Percentiles rank a stretch among this genome's conserved stretches.
Evolutionary conservation across 2,113 vertebrate species (phyloP).

Genomic region (Megaceryle torquata): DNA sequence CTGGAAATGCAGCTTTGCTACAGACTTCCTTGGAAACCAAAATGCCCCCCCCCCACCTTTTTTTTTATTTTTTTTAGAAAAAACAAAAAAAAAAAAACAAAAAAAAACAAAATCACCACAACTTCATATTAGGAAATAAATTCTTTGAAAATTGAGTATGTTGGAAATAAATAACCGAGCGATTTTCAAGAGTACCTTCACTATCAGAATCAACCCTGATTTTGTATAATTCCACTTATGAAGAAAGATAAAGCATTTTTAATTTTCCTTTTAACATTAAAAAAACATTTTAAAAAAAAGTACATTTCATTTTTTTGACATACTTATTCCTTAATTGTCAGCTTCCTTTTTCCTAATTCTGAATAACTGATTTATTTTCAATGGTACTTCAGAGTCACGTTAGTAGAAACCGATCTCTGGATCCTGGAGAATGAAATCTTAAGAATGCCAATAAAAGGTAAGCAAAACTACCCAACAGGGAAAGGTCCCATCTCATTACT

Average conservation of each 20-base stretch:
- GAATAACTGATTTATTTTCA: constrained; percentile 50
- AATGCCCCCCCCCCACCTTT: neutral
- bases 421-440: constrained; percentile 55
- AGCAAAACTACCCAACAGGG: constrained; percentile 20
- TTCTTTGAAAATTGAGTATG: neutral
- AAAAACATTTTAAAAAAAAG: neutral
- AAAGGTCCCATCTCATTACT: constrained; percentile 12
- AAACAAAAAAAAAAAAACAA: neutral
- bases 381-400: constrained; percentile 26
- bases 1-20: neutral
- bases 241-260: neutral
- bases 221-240: neutral
- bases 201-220: neutral
- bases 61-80: neutral
- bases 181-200: neutral
- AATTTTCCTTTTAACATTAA: neutral
- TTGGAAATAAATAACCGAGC: neutral
- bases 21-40: neutral
- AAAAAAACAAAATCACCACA: neutral
- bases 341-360: constrained; percentile 7
- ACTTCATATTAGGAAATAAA: neutral
- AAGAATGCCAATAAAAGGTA: constrained; percentile 48
- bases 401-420: constrained; percentile 37
- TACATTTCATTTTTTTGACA: neutral
- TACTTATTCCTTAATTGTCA: constrained; percentile 10